These are phyloP conservation scores for Sardinella longiceps DNA, from an alignment of 2,797 vertebrate genomes.

Conservation along the genomic window DNA sequence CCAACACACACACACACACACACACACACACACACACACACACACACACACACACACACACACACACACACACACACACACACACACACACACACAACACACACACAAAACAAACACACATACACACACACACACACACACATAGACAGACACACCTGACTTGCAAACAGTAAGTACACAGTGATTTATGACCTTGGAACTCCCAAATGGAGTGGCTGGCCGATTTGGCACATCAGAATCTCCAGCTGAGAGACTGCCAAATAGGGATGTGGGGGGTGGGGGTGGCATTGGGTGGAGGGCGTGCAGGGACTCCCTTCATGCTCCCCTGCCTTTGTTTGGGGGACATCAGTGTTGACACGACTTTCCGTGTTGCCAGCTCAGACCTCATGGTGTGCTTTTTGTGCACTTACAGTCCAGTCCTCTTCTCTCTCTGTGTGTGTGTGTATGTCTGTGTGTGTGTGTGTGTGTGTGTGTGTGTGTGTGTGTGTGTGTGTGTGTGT, in stretches of 20 bases:
- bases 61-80: slow-evolving; percentile 1
- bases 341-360: slow-evolving; percentile 30
- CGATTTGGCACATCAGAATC: slow-evolving; percentile 14
- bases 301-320: slow-evolving; percentile 17
- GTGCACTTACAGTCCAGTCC: not conserved
- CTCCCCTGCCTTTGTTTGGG: slow-evolving; percentile 35
- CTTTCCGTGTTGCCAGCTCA: slow-evolving; percentile 29
- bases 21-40: not conserved
- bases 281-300: not conserved
- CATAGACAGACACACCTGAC: slow-evolving; percentile 12
- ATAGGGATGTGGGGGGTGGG: not conserved
- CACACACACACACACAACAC: not conserved
- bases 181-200: slow-evolving; percentile 17
- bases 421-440: not conserved
- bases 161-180: not conserved
- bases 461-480: slow-evolving; percentile 2
- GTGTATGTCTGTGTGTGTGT: not conserved
- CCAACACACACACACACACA: not conserved
- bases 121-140: not conserved
- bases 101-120: too few relatives aligned
- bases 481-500: slow-evolving; percentile 8
- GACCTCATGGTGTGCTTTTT: not conserved
- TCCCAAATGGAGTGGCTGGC: slow-evolving; percentile 13
- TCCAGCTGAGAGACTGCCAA: slow-evolving; percentile 3
- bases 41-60: not conserved